Percentiles rank a stretch among this genome's conserved stretches.
These are phyloP conservation scores for Anolis apletophallus DNA, from an alignment of 2,797 vertebrate genomes.

Conservation along the genomic window DNA sequence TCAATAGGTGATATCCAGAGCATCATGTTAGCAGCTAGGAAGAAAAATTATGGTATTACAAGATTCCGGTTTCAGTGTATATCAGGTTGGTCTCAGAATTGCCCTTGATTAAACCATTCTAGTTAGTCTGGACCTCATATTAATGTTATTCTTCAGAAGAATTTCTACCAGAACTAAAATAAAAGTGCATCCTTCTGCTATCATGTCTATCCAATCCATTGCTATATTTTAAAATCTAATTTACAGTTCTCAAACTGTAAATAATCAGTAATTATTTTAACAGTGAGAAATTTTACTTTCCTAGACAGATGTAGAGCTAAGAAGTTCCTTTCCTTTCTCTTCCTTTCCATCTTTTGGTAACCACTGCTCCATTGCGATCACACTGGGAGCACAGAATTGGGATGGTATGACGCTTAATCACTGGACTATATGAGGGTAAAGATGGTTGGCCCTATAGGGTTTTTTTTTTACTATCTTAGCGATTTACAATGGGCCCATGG, in stretches of 20 bases:
- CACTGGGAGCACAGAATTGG: not conserved
- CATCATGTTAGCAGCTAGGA: not conserved
- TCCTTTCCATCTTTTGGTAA: not conserved
- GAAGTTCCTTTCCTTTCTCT: not conserved
- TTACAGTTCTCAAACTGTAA: not conserved
- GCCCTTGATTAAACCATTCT: not conserved
- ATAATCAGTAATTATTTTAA: not conserved
- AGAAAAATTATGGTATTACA: not conserved
- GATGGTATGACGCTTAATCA: not conserved
- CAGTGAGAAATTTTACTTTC: not conserved
- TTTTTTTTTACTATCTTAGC: no score
- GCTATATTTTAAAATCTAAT: not conserved
- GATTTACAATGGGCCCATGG: no score
- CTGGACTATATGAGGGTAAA: not conserved
- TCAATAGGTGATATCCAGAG: not conserved
- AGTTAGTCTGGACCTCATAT: not conserved
- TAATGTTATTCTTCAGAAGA: no score
- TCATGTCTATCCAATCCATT: not conserved
- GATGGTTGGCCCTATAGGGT: not conserved
- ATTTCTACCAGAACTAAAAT: not conserved
- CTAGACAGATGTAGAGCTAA: not conserved
- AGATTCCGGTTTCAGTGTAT: not conserved
- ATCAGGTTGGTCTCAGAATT: not conserved
- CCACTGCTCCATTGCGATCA: not conserved
- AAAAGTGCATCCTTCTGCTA: conserved; percentile 13